These are phyloP conservation scores for Himalopsyche kuldschensis DNA, from an alignment of 2,888 invertebrate species.

Conservation along the genomic window DNA sequence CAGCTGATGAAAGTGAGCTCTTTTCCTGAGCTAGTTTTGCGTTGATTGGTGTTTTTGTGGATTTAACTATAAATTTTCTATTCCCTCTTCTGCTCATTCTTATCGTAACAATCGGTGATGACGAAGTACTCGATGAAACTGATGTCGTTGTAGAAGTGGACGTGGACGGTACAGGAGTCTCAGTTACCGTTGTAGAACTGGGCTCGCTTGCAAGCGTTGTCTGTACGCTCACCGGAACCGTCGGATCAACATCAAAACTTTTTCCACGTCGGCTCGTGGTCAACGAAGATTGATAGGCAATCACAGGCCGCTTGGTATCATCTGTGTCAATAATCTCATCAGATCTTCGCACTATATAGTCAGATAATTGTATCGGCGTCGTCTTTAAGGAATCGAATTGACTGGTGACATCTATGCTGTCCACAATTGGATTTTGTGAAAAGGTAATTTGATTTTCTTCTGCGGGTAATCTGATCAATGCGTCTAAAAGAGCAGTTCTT, in stretches of 20 bases:
- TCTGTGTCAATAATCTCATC: conserved; percentile 40
- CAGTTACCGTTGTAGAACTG: conserved; percentile 42
- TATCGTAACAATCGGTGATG: conserved; percentile 43
- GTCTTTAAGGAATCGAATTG: conserved; percentile 39
- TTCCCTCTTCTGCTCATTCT: conserved; percentile 48
- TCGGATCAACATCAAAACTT: conserved; percentile 39
- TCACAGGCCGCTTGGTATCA: conserved; percentile 38
- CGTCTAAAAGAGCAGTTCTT: conserved; percentile 68
- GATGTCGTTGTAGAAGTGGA: conserved; percentile 46
- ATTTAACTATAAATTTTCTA: conserved; percentile 48
- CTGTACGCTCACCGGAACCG: conserved; percentile 12
- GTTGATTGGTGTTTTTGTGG: conserved; percentile 45
- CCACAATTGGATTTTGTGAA: conserved; percentile 42
- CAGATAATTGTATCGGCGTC: conserved; percentile 21
- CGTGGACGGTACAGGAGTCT: conserved; percentile 45
- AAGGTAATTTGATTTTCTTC: conserved; percentile 54
- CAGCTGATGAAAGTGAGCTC: conserved; percentile 42
- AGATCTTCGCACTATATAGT: conserved; percentile 41
- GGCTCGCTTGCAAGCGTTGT: conserved; percentile 44
- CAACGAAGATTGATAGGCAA: conserved; percentile 44
- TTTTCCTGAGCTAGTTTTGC: conserved; percentile 42
- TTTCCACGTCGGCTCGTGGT: conserved; percentile 44
- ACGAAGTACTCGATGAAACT: conserved; percentile 33
- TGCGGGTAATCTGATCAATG: conserved; percentile 67
- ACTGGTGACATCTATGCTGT: conserved; percentile 39